Conservation (phyloP, 1,140 invertebrate species). For the Gonatopus flavifemur region DNA sequence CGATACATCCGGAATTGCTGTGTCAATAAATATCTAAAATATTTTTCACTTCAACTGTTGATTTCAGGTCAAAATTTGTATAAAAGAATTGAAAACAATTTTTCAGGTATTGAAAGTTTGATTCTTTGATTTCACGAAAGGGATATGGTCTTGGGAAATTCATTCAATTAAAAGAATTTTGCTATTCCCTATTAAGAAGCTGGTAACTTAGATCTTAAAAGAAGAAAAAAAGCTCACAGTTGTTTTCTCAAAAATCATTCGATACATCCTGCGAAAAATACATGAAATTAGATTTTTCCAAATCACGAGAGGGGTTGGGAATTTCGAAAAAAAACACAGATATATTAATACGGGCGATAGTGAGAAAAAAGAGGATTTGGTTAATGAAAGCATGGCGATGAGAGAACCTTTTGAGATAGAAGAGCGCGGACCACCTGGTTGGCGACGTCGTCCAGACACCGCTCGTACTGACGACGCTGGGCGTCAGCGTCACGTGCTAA, state of each 20-base stretch:
- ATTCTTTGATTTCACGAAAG: too few relatives aligned
- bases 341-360: background rate
- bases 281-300: background rate
- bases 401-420: constrained; percentile 82
- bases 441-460: constrained; percentile 76
- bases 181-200: too few relatives aligned
- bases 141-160: too few relatives aligned
- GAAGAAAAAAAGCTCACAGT: too few relatives aligned
- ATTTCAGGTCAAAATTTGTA: too few relatives aligned
- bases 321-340: background rate
- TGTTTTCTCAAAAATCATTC: background rate
- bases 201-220: too few relatives aligned
- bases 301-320: background rate
- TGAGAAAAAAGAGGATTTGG: constrained; percentile 14
- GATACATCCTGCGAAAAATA: background rate
- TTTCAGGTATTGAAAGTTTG: too few relatives aligned
- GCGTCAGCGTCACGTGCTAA: constrained; percentile 65
- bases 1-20: too few relatives aligned
- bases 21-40: too few relatives aligned
- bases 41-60: too few relatives aligned
- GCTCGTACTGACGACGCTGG: constrained; percentile 70
- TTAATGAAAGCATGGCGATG: constrained; percentile 34
- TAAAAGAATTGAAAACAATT: too few relatives aligned
- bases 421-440: constrained; percentile 80
- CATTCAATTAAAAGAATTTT: too few relatives aligned